Evolutionary conservation across 2,113 vertebrate genomes (phyloP).

Genomic region (Collichthys lucidus): DNA sequence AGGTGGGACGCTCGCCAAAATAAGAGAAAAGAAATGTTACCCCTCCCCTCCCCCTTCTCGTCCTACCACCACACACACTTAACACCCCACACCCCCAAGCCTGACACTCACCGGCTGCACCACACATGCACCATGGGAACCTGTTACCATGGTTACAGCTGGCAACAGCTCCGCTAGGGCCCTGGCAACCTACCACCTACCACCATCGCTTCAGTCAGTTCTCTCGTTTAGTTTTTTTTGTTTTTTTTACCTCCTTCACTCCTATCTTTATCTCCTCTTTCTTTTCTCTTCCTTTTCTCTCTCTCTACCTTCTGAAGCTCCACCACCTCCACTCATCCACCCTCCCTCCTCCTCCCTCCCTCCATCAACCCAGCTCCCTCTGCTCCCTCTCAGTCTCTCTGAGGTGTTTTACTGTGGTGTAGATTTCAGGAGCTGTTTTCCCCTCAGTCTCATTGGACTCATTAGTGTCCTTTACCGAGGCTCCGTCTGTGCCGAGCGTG

Average conservation of each 20-base stretch:
- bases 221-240: neutral
- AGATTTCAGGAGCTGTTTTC: constrained; percentile 74
- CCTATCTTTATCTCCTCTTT: constrained; percentile 26
- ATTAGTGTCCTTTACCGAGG: constrained; percentile 80
- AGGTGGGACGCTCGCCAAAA: constrained; percentile 61
- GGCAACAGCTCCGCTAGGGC: constrained; percentile 71
- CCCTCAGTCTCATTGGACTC: constrained; percentile 80
- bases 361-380: neutral
- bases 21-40: neutral
- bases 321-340: neutral
- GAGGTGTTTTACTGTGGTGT: constrained; percentile 72
- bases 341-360: neutral
- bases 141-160: constrained; percentile 83
- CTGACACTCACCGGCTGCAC: constrained; percentile 59
- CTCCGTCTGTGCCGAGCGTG: constrained; percentile 63
- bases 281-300: neutral
- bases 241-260: constrained; percentile 31
- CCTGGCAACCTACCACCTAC: constrained; percentile 70
- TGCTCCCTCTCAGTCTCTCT: constrained; percentile 44
- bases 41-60: constrained; percentile 23
- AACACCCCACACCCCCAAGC: constrained; percentile 50
- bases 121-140: constrained; percentile 73
- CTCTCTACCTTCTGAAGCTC: constrained; percentile 32
- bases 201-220: constrained; percentile 36
- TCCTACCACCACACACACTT: constrained; percentile 36